Percentiles rank a stretch among this genome's conserved stretches.
Conservation (phyloP, 2,113 vertebrate genomes). For the Rhegmatorhina hoffmannsi region DNA sequence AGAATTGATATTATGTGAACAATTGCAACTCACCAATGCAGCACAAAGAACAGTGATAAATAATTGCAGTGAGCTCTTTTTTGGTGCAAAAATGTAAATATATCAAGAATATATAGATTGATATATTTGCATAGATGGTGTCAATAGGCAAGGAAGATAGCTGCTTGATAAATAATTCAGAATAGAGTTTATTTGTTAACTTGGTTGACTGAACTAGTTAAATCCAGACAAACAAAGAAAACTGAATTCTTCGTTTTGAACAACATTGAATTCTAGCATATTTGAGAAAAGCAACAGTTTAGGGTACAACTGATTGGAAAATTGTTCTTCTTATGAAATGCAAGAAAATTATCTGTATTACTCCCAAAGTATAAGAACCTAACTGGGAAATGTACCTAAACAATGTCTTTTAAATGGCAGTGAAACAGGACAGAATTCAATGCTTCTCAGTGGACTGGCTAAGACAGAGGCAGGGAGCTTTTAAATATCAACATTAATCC, state of each 20-base stretch:
- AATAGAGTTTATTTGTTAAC: not conserved
- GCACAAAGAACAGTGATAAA: not conserved
- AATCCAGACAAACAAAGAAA: not conserved
- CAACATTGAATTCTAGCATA: not conserved
- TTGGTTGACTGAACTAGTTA: not conserved
- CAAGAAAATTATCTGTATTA: not conserved
- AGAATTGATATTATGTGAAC: not conserved
- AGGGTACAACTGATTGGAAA: not conserved
- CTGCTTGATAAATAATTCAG: not conserved
- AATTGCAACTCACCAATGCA: not conserved
- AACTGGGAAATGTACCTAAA: not conserved
- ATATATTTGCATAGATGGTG: not conserved
- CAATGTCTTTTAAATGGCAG: not conserved
- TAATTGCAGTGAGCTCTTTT: not conserved
- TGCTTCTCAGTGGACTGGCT: not conserved
- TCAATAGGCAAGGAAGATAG: not conserved
- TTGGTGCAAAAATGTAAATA: not conserved
- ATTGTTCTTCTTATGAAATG: not conserved
- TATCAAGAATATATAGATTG: not conserved
- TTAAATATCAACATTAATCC: not conserved
- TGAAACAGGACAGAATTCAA: slow-evolving; percentile 10
- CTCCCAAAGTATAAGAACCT: not conserved
- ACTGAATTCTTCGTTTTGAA: not conserved
- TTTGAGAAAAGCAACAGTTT: not conserved
- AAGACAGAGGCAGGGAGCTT: not conserved